Evolutionary conservation across 2,888 invertebrate genomes (phyloP), one percentile per base, ranked within the genome.

Genomic region (Tipula vernalis): DNA sequence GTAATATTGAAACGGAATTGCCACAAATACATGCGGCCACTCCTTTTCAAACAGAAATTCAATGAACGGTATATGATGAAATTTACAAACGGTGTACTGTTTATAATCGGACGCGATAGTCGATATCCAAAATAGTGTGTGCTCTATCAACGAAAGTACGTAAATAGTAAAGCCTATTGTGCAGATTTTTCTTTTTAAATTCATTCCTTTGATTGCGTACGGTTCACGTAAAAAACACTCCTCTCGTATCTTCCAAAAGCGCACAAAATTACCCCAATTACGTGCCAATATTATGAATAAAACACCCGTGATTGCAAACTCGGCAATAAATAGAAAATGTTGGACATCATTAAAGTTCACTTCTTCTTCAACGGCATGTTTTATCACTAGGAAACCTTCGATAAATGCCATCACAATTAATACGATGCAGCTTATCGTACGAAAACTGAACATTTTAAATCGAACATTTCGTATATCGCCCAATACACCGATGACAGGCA

Each of bases 21-120:
- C 86, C 0, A 89, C 88, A 85, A 90, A 90, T 5, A 90, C 88
- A 51, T 91, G 90, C 86, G 89, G 88, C 0, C 90, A 88, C 87
- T 91, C 91, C 0, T 90, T 89, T 83, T 89, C 87, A 83, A 89
- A 90, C 87, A 90, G 90, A 87, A 91, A 90, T 13, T 89, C 88
- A 89, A 90, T 90, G 86, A 91, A 90, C 86, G 89, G 88, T 13
- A 90, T 89, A 3, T 89, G 89, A 2, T 89, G 89, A 86, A 91
- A 88, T 44, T 91, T 90, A 88, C 91, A 91, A 36, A 89, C 88
- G 3, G 88, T 88, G 39, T 91, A 91, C 87, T 90, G 90, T 41
- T 88, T 86, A 83, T 90, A 87, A 87, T 91, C 91, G 87, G 89
- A 89, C 57, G 90, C 89, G 10, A 90, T 42, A 5, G 90, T 89